A percentile compares a stretch with the other conserved stretches of the same genome.
These are phyloP conservation scores for Dynastes tityus DNA, from an alignment of 2,888 invertebrate genomes.

Conservation along the genomic window DNA sequence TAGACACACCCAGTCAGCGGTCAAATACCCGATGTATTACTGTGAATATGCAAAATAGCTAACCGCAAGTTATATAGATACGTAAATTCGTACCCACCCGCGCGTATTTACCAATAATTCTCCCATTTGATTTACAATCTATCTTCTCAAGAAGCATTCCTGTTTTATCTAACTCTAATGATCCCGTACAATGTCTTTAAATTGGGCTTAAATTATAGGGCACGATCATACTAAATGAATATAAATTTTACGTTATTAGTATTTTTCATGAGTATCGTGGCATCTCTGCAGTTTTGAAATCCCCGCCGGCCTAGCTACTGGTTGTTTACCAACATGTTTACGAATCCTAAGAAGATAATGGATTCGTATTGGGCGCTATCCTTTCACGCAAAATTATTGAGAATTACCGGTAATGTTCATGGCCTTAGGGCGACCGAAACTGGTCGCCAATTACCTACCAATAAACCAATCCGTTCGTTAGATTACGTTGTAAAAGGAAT, in stretches of 20 bases:
- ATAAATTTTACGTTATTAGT: conserved; percentile 17
- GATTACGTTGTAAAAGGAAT: conserved; percentile 9
- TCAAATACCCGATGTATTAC: too few species aligned
- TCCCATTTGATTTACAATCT: too few species aligned
- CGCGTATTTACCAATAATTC: too few species aligned
- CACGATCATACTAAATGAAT: neutral
- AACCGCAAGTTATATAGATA: too few species aligned
- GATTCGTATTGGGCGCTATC: conserved; percentile 2
- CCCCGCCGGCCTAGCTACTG: conserved; percentile 1
- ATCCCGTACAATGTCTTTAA: neutral
- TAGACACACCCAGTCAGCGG: too few species aligned
- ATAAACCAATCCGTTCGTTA: neutral
- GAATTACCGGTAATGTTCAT: conserved; percentile 9
- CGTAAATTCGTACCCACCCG: too few species aligned
- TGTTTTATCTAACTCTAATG: neutral
- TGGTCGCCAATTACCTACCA: neutral
- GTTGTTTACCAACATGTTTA: conserved; percentile 15
- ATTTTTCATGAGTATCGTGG: conserved; percentile 7
- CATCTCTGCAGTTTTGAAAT: conserved; percentile 2
- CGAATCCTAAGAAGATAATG: conserved; percentile 1
- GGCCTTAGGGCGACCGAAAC: conserved; percentile 6
- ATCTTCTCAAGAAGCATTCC: too few species aligned
- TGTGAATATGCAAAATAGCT: too few species aligned
- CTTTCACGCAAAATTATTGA: neutral
- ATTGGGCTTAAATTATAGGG: conserved; percentile 9